Base-by-base conservation (phyloP, 2,888 invertebrate genomes). In the Melitaea athalia region DNA sequence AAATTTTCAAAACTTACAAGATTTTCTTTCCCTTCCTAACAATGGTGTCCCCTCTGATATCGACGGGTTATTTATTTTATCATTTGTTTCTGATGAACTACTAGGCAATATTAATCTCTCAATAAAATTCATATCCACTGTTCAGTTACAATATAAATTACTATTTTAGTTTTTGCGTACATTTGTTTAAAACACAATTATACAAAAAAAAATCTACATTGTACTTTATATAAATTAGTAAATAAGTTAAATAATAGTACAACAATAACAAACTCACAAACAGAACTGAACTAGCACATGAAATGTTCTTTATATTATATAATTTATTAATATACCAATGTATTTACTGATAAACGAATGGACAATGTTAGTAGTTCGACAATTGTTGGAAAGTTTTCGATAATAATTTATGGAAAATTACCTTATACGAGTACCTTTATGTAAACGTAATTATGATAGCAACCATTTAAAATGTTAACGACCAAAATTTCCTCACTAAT, bases 41-140 rank as follows among this genome's bases (percentile, higher is more conserved):
- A 90, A 76, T 7, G 89, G 90, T 24, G 88, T 86, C 81, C 84
- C 81, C 82, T 90, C 90, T 47, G 85, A 81, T 33, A 73, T 31
- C 60, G 72, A 67, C 43, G 47, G 62, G 59, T 68, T 53, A 12
- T 15, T 62, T 12, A 64, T 68, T 11, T 17, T 50, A 31, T 68
- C 61, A n/a, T 45, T 62, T 45, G 45, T 66, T 42, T 69, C 60
- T 15, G 59, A 45, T 47, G 70, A 73, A 63, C 64, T 69, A 55
- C 65, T 69, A 0, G 53, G 66, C 15, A 68, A 69, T 61, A 71
- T 31, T 17, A 74, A 55, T 49, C 57, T 69, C 59, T 73, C 70
- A 59, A 73, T 68, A 63, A 59, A 67, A 67, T 61, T 68, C 74
- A 74, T 74, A 50, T 33, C 67, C 38, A 11, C 38, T 15, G 5